Evolutionary conservation across 2,888 invertebrate genomes (phyloP).

Genomic region (Tryphoninae sp.): DNA sequence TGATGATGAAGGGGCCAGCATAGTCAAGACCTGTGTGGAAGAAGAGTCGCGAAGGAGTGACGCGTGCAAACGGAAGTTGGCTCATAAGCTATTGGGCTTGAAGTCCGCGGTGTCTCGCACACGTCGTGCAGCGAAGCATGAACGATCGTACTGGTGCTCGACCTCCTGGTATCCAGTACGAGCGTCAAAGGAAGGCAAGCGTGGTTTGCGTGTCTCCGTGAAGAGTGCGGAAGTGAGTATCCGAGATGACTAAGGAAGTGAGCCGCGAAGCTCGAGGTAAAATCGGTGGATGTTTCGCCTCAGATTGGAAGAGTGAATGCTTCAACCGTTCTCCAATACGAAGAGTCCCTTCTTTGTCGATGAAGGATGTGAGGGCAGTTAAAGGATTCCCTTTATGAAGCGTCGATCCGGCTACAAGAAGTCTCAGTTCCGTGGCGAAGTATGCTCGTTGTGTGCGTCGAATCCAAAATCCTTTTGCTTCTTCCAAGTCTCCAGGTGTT

Average conservation of each 20-base stretch:
- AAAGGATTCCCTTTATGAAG: slow-evolving; percentile 25
- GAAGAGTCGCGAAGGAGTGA: no score
- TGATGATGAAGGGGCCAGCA: no score
- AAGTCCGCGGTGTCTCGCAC: slow-evolving; percentile 6
- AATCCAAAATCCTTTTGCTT: slow-evolving; percentile 31
- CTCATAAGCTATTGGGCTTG: slow-evolving; percentile 69
- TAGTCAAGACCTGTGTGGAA: no score
- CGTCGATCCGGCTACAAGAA: not conserved
- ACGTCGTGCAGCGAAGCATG: slow-evolving; percentile 47
- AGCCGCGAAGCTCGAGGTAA: slow-evolving; percentile 42
- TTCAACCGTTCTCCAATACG: slow-evolving; percentile 54
- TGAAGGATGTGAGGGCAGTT: slow-evolving; percentile 30
- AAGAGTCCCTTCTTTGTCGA: slow-evolving; percentile 44
- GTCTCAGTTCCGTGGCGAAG: slow-evolving; percentile 11
- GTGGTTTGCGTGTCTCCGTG: slow-evolving; percentile 58
- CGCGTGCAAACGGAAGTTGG: slow-evolving; percentile 62
- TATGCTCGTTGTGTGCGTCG: slow-evolving; percentile 27
- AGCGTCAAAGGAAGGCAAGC: not conserved
- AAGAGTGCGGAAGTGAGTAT: slow-evolving; percentile 49
- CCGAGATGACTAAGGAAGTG: slow-evolving; percentile 36
- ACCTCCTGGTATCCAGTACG: slow-evolving; percentile 57
- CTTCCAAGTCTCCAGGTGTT: slow-evolving; percentile 46
- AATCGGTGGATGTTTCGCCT: slow-evolving; percentile 51
- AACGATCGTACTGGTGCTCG: slow-evolving; percentile 42
- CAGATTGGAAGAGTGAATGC: slow-evolving; percentile 28